These are phyloP conservation scores for Otis tarda DNA, from an alignment of 2,113 vertebrate species.

Conservation along the genomic window DNA sequence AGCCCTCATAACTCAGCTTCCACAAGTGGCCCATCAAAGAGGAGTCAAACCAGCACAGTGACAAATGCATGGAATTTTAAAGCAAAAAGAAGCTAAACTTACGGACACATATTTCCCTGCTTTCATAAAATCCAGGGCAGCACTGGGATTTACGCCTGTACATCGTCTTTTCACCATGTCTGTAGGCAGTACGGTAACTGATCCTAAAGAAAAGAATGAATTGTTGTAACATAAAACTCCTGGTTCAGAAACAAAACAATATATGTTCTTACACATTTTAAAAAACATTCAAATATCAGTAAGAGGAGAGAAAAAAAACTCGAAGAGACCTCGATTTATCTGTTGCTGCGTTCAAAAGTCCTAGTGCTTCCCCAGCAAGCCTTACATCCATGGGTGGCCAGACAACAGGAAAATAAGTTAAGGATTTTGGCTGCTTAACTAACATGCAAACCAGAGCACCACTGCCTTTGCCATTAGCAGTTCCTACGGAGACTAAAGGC, in stretches of 20 bases:
- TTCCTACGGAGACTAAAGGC: neutral
- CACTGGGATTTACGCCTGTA: conserved; percentile 95
- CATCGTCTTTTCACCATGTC: conserved; percentile 94
- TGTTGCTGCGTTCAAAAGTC: neutral
- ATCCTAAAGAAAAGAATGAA: conserved; percentile 76
- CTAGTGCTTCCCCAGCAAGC: neutral
- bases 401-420: neutral
- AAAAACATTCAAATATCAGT: neutral
- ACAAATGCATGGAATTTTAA: neutral
- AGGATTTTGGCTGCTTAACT: neutral
- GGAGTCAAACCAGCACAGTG: neutral
- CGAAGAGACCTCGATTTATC: neutral
- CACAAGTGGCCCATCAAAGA: neutral
- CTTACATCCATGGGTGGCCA: neutral
- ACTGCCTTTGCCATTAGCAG: neutral
- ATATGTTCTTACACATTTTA: neutral
- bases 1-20: neutral
- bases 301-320: neutral
- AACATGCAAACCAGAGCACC: neutral
- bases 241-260: neutral
- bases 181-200: conserved; percentile 92
- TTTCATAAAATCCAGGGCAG: conserved; percentile 94
- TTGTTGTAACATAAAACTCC: neutral
- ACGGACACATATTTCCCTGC: conserved; percentile 90
- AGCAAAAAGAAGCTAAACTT: conserved; percentile 68